Conservation (phyloP, 2,797 vertebrate species). For the Xiphorhynchus erythropygius region DNA sequence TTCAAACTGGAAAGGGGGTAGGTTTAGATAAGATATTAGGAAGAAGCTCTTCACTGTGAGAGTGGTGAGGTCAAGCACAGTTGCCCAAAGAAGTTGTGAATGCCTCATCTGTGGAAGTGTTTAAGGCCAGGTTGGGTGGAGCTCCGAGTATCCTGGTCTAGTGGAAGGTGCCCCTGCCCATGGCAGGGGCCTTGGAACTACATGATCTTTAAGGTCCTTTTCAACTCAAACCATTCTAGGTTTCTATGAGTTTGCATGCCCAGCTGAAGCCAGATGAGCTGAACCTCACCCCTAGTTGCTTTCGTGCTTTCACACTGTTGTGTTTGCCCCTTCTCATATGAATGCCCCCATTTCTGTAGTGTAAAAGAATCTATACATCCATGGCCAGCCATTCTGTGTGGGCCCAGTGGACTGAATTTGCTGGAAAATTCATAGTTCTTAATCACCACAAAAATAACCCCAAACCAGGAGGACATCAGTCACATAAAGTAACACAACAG, state of each 20-base stretch:
- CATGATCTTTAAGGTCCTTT: background rate
- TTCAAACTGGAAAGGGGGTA: background rate
- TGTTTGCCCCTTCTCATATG: background rate
- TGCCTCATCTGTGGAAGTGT: background rate
- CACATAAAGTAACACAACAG: background rate
- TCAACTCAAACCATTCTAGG: background rate
- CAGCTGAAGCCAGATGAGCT: background rate
- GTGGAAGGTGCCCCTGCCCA: background rate
- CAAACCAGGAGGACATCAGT: background rate
- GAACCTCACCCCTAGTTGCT: background rate
- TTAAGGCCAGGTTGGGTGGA: background rate
- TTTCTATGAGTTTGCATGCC: background rate
- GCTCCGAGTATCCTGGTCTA: background rate
- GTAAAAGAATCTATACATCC: background rate
- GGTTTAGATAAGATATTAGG: background rate
- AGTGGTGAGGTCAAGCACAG: background rate
- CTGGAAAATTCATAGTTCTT: background rate
- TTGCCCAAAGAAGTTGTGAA: background rate
- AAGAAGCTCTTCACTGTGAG: background rate
- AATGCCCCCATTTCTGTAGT: rapidly evolving
- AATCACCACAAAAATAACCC: background rate
- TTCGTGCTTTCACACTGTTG: background rate
- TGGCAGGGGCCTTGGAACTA: background rate
- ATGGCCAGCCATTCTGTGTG: background rate
- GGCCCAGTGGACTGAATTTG: rapidly evolving